These are phyloP conservation scores for Tromatobia lineatoria DNA, from an alignment of 2,888 invertebrate genomes.

Conservation along the genomic window DNA sequence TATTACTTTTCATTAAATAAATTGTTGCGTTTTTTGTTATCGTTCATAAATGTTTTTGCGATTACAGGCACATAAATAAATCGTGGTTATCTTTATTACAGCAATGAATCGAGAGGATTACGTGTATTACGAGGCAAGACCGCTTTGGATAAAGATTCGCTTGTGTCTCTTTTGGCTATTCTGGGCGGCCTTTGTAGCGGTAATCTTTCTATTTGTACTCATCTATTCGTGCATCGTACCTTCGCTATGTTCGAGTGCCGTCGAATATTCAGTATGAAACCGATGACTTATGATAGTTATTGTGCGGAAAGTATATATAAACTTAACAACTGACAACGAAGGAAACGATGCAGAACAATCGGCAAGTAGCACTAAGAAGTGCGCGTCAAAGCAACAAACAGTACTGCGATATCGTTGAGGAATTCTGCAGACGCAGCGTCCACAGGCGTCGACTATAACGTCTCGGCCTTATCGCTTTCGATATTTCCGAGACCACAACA, in stretches of 20 bases:
- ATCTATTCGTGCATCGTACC: slow-evolving; percentile 72
- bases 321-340: background rate
- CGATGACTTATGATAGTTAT: slow-evolving; percentile 18
- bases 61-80: background rate
- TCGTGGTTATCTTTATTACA: slow-evolving; percentile 51
- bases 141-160: slow-evolving; percentile 77
- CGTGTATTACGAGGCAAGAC: slow-evolving; percentile 70
- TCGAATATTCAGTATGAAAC: slow-evolving; percentile 22
- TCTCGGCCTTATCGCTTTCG: background rate
- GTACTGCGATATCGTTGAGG: slow-evolving; percentile 5
- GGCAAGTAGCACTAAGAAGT: background rate
- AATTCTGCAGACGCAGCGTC: background rate
- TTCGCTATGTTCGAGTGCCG: slow-evolving; percentile 56
- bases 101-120: slow-evolving; percentile 73
- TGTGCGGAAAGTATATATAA: background rate
- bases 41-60: no score
- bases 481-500: slow-evolving; percentile 1
- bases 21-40: no score
- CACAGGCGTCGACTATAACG: background rate
- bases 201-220: slow-evolving; percentile 74
- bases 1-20: no score
- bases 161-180: slow-evolving; percentile 79
- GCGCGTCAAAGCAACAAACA: slow-evolving; percentile 10
- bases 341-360: background rate
- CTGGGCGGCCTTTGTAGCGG: slow-evolving; percentile 75